These are phyloP conservation scores for Phyto melanocephala DNA, from an alignment of 2,888 invertebrate species.

Conservation along the genomic window DNA sequence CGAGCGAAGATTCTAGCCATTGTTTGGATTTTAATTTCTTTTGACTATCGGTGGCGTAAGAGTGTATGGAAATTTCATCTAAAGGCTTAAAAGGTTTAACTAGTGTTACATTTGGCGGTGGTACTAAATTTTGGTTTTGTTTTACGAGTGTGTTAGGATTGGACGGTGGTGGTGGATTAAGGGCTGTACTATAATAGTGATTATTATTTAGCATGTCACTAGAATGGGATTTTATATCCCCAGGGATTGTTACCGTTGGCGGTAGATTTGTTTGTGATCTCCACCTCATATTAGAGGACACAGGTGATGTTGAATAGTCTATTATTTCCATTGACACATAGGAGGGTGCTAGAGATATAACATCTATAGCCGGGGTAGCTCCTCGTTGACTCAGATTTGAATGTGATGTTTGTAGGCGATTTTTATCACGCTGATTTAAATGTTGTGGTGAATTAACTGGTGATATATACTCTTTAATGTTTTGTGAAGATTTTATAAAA, in stretches of 20 bases:
- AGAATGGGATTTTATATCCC: slow-evolving; percentile 72
- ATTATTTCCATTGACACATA: slow-evolving; percentile 71
- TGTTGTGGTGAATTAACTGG: slow-evolving; percentile 72
- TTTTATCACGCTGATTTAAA: slow-evolving; percentile 32
- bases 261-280: slow-evolving; percentile 62
- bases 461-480: slow-evolving; percentile 77
- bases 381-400: slow-evolving; percentile 61
- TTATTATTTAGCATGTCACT: slow-evolving; percentile 73
- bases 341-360: slow-evolving; percentile 74
- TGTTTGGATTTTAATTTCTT: slow-evolving; percentile 77
- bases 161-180: slow-evolving; percentile 63
- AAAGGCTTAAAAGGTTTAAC: slow-evolving; percentile 68
- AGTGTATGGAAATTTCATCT: slow-evolving; percentile 77
- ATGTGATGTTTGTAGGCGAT: slow-evolving; percentile 52
- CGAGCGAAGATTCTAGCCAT: slow-evolving; percentile 78
- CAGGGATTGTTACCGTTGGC: slow-evolving; percentile 34
- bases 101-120: slow-evolving; percentile 66
- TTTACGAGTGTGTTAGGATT: background rate
- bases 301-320: slow-evolving; percentile 67
- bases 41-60: slow-evolving; percentile 73
- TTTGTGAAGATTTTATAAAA: slow-evolving; percentile 77
- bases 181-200: slow-evolving; percentile 57
- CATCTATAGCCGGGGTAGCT: slow-evolving; percentile 68
- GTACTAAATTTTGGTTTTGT: slow-evolving; percentile 30
- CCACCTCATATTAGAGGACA: slow-evolving; percentile 46